Conservation (phyloP, 1,140 invertebrate genomes). For the Drosophila kurseongensis region DNA sequence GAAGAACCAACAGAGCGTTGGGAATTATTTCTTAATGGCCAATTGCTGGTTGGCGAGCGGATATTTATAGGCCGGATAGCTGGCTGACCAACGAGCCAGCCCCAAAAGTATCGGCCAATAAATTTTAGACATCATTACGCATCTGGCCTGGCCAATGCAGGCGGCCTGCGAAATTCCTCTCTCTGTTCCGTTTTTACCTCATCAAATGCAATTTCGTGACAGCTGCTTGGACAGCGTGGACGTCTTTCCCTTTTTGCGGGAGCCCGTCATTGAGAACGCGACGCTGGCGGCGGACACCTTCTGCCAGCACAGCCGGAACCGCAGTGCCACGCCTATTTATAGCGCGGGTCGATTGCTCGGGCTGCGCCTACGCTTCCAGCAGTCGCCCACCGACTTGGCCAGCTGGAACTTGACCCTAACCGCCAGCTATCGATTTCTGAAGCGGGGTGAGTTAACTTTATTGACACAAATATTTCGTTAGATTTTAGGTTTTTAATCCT, state of each 20-base stretch:
- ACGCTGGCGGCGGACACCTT: slow-evolving; percentile 73
- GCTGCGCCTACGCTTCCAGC: slow-evolving; percentile 68
- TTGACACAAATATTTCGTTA: neutral
- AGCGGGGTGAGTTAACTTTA: slow-evolving; percentile 60
- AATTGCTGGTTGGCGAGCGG: slow-evolving; percentile 18
- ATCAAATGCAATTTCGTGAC: slow-evolving; percentile 68
- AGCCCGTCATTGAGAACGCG: slow-evolving; percentile 81
- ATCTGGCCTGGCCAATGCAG: slow-evolving; percentile 40
- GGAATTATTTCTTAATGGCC: slow-evolving; percentile 61
- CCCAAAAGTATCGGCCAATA: slow-evolving; percentile 75
- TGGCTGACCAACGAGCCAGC: slow-evolving; percentile 71
- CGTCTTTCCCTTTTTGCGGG: slow-evolving; percentile 81
- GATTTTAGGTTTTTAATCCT: neutral
- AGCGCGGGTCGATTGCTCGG: slow-evolving; percentile 72
- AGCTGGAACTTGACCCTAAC: slow-evolving; percentile 66
- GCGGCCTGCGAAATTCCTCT: slow-evolving; percentile 17
- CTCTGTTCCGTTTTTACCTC: slow-evolving; percentile 3
- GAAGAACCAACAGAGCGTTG: slow-evolving; percentile 59
- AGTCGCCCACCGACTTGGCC: slow-evolving; percentile 47
- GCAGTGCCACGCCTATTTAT: slow-evolving; percentile 78
- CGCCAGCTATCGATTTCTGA: slow-evolving; percentile 79
- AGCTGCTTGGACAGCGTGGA: slow-evolving; percentile 83
- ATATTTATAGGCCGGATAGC: slow-evolving; percentile 63
- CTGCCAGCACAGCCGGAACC: slow-evolving; percentile 70
- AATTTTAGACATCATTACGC: slow-evolving; percentile 78